phyloP scores from a whole-genome alignment of 2,888 invertebrate species.

The Trachelus tabidus region DNA sequence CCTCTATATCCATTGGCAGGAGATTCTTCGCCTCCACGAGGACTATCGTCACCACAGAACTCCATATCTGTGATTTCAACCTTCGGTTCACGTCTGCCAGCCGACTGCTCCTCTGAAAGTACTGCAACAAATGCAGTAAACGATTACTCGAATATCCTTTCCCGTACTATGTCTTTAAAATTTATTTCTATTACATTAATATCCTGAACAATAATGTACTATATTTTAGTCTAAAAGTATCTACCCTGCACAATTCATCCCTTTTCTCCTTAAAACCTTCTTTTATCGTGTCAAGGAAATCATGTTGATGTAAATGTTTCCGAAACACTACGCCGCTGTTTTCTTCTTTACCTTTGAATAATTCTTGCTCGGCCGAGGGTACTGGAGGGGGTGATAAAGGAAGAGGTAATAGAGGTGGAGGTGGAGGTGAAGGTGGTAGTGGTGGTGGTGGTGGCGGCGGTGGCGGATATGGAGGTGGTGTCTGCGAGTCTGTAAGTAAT shows the following conservation, averaged over 20 bases:
- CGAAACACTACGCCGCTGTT: not conserved
- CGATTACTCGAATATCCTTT: not conserved
- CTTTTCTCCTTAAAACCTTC: constrained; percentile 69
- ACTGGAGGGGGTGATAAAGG: not conserved
- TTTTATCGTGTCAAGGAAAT: constrained; percentile 33
- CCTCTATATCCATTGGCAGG: constrained; percentile 87
- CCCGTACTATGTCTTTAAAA: not conserved
- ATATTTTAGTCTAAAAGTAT: not conserved
- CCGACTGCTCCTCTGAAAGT: constrained; percentile 81
- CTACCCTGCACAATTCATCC: constrained; percentile 74
- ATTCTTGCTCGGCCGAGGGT: not conserved
- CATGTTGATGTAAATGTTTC: constrained; percentile 6
- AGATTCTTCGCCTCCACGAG: constrained; percentile 95
- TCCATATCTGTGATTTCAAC: constrained; percentile 96
- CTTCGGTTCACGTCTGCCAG: constrained; percentile 84
- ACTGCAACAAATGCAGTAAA: constrained; percentile 70
- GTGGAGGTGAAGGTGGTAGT: not conserved
- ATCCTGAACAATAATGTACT: too few species aligned
- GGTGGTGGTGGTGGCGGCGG: not conserved
- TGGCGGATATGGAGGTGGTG: not conserved
- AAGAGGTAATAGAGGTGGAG: not conserved
- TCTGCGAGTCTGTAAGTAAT: not conserved
- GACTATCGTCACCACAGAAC: constrained; percentile 96
- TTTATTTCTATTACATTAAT: not conserved
- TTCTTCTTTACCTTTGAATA: not conserved